Evolutionary conservation across 2,113 vertebrate genomes (phyloP).

Genomic region (Heteronetta atricapilla): DNA sequence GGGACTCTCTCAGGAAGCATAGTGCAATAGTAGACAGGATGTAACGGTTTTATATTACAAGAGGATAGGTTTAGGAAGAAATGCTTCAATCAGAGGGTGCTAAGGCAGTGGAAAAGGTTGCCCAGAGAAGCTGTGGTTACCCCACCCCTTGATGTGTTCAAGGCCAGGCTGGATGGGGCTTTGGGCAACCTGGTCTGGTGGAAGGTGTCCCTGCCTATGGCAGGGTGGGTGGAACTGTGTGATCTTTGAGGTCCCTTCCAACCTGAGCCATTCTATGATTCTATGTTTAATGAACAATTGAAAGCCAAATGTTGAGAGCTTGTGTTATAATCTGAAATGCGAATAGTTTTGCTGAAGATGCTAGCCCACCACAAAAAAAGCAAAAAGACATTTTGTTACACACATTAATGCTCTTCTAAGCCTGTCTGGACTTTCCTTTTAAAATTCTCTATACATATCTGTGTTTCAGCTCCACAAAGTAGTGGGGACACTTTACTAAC

Average conservation of each 20-base stretch:
- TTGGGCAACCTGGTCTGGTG: neutral
- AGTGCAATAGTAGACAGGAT: neutral
- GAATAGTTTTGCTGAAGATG: neutral
- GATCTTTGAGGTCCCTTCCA: neutral
- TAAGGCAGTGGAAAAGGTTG: neutral
- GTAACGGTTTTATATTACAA: neutral
- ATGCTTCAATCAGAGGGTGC: neutral
- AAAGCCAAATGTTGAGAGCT: neutral
- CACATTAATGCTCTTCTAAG: neutral
- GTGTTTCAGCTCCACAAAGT: neutral
- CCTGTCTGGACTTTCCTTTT: neutral
- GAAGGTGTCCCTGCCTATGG: no score
- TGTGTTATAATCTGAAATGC: neutral
- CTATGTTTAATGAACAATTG: neutral
- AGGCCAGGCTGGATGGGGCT: neutral
- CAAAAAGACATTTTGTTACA: rapidly evolving
- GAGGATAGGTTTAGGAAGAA: neutral
- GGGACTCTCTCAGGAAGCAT: neutral
- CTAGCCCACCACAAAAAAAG: neutral
- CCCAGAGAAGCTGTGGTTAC: neutral
- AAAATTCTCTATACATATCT: neutral
- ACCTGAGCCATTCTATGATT: neutral
- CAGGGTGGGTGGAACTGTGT: neutral
- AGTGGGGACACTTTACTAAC: neutral
- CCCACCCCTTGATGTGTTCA: neutral